Conservation (phyloP, 2,888 invertebrate species). For the Latheticus oryzae region DNA sequence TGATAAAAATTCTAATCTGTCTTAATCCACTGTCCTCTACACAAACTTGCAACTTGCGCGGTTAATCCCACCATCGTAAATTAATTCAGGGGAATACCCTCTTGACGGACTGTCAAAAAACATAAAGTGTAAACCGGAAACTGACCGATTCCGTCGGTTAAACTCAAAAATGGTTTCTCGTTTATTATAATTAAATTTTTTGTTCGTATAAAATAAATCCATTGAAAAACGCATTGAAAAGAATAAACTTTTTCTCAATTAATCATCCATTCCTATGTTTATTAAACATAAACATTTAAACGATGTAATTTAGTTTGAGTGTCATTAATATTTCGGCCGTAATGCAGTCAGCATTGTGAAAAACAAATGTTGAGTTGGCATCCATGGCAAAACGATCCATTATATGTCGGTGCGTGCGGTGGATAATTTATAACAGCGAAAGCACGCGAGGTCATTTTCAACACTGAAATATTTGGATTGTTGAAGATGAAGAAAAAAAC, state of each 20-base stretch:
- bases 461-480: conserved; percentile 49
- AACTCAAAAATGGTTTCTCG: conserved; percentile 22
- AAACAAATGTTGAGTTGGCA: conserved; percentile 58
- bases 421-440: conserved; percentile 55
- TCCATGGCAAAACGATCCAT: conserved; percentile 58
- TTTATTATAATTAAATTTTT: no score
- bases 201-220: no score
- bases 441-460: conserved; percentile 52
- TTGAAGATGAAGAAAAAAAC: conserved; percentile 48
- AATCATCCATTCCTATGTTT: conserved; percentile 21
- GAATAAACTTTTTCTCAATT: conserved; percentile 6
- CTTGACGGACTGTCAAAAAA: conserved; percentile 31
- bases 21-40: no score
- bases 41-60: no score
- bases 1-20: no score
- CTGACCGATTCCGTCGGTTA: conserved; percentile 23
- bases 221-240: no score
- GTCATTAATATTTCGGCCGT: conserved; percentile 48
- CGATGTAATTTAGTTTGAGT: conserved; percentile 45
- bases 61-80: no score
- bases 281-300: conserved; percentile 36
- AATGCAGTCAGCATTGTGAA: conserved; percentile 47
- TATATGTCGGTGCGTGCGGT: conserved; percentile 56
- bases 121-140: conserved; percentile 29
- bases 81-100: conserved; percentile 14